phyloP scores from a whole-genome alignment of 2,113 vertebrate genomes.

The Sceloporus undulatus region DNA sequence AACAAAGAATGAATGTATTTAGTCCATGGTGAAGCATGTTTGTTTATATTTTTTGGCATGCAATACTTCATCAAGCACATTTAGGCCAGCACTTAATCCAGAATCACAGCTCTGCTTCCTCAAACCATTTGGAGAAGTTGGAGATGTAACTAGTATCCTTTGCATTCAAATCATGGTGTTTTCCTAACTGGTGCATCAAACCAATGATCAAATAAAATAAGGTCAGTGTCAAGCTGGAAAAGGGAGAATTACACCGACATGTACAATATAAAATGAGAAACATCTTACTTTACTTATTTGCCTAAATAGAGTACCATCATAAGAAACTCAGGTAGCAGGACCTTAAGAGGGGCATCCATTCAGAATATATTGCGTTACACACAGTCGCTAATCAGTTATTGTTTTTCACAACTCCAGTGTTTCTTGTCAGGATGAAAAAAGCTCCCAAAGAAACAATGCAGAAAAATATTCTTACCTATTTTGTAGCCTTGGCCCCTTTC shows the following conservation, averaged over 20 bases:
- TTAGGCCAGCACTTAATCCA: background rate
- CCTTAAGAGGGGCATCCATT: background rate
- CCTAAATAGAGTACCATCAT: background rate
- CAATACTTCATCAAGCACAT: background rate
- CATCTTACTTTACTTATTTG: too few relatives aligned
- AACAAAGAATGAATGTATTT: too few relatives aligned
- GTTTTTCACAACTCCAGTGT: background rate
- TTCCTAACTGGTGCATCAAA: background rate
- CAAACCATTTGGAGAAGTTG: background rate
- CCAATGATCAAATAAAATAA: background rate
- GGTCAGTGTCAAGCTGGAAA: background rate
- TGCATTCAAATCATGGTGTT: background rate
- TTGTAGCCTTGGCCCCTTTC: constrained; percentile 27
- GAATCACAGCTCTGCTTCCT: background rate
- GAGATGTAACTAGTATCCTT: background rate
- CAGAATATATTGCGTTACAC: background rate
- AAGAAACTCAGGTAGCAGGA: background rate
- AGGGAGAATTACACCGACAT: background rate
- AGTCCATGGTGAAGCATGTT: background rate
- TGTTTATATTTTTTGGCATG: background rate
- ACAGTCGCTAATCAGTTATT: background rate
- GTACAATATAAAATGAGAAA: background rate
- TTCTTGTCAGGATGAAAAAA: constrained; percentile 31
- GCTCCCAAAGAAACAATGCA: constrained; percentile 33
- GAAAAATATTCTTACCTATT: constrained; percentile 57